Evolutionary conservation across 2,113 vertebrate species (phyloP).

Genomic region (Petrocephalus microphthalmus): DNA sequence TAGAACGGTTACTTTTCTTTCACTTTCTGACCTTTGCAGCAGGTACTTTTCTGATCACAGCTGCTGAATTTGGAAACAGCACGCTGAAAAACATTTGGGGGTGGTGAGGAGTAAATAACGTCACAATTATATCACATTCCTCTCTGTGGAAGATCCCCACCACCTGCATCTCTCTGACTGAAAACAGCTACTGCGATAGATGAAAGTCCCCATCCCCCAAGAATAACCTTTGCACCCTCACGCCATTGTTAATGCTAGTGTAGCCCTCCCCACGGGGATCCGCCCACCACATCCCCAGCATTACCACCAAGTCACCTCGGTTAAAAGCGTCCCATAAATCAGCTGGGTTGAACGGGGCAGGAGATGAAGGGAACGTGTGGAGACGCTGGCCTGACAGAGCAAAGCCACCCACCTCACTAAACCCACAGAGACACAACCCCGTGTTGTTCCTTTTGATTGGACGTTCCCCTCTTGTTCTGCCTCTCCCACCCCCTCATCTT

Average conservation of each 20-base stretch:
- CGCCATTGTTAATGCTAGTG: neutral
- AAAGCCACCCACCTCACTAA: conserved; percentile 2
- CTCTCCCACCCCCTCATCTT: neutral
- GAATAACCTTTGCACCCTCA: neutral
- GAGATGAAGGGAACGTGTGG: neutral
- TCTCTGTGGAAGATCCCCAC: neutral
- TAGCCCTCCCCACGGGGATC: neutral
- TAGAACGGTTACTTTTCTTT: neutral
- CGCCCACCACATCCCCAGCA: neutral
- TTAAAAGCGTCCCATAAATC: conserved; percentile 20
- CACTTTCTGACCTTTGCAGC: neutral
- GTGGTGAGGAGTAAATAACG: neutral
- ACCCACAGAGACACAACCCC: neutral
- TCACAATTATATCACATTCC: neutral
- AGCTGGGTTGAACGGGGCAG: neutral
- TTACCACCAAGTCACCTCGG: neutral
- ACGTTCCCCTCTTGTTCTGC: neutral
- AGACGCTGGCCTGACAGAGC: conserved; percentile 9
- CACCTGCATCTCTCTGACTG: neutral
- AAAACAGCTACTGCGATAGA: neutral
- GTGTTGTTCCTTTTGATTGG: neutral
- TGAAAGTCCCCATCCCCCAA: neutral
- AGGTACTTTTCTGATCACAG: neutral
- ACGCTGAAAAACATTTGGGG: neutral
- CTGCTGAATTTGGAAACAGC: conserved; percentile 2